Evolutionary conservation across 2,113 vertebrate species (phyloP).

Genomic region (Brienomyrus longianalis): DNA sequence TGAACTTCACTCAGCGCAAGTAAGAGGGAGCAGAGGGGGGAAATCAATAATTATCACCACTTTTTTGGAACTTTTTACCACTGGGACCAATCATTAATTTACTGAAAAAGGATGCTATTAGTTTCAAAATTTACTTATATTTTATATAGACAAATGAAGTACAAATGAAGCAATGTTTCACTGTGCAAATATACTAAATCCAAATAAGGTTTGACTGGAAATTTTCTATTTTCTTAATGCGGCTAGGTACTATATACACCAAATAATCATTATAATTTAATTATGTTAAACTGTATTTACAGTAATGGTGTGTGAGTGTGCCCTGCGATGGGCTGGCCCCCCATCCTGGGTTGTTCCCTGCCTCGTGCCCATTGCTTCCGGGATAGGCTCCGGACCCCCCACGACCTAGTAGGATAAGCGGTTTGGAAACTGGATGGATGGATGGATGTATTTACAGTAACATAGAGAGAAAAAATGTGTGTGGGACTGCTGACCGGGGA

Average conservation of each 20-base stretch:
- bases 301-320: not conserved
- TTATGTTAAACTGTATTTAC: not conserved
- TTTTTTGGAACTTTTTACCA: not conserved
- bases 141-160: not conserved
- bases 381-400: no score
- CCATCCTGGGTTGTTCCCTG: no score
- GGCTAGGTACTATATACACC: not conserved
- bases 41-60: not conserved
- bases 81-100: not conserved
- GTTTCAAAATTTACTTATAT: not conserved
- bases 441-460: not conserved
- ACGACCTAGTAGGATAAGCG: no score
- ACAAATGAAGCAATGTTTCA: not conserved
- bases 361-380: no score
- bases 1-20: not conserved
- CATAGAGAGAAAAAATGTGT: not conserved
- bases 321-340: no score
- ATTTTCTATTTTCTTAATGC: not conserved
- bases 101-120: not conserved
- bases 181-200: not conserved
- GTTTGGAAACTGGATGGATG: no score
- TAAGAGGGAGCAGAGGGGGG: not conserved
- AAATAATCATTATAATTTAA: not conserved
- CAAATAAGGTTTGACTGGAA: not conserved
- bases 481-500: not conserved